Conservation (phyloP, 2,797 vertebrate genomes). For the Yasuhikotakia modesta region DNA sequence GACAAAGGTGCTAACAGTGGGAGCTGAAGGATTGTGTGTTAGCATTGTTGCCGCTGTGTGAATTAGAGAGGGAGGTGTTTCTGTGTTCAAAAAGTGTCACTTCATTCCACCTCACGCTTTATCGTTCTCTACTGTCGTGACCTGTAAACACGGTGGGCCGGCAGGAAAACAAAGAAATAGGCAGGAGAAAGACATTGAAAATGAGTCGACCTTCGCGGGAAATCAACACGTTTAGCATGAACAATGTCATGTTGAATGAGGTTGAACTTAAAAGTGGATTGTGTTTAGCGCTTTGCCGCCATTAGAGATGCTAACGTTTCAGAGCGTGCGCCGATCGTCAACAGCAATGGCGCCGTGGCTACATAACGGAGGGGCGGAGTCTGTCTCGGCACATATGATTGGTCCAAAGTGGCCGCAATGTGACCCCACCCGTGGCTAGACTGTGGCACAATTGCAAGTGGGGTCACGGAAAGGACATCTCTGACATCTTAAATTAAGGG, state of each 20-base stretch:
- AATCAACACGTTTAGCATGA: slow-evolving; percentile 3
- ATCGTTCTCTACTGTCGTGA: slow-evolving; percentile 67
- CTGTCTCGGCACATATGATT: slow-evolving; percentile 60
- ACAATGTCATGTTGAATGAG: slow-evolving; percentile 3
- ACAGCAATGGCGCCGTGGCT: background rate
- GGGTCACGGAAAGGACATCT: slow-evolving; percentile 74
- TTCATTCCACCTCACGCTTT: slow-evolving; percentile 68
- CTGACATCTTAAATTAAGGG: slow-evolving; percentile 67
- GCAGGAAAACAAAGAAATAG: slow-evolving; percentile 64
- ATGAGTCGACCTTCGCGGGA: slow-evolving; percentile 54
- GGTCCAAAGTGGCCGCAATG: slow-evolving; percentile 56
- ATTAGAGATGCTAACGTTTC: slow-evolving; percentile 10
- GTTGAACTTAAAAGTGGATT: background rate
- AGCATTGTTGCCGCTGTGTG: slow-evolving; percentile 73
- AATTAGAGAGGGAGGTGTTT: slow-evolving; percentile 61
- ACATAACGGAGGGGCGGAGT: slow-evolving; percentile 30
- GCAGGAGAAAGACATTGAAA: slow-evolving; percentile 37
- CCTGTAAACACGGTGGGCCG: slow-evolving; percentile 67
- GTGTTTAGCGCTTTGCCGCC: background rate
- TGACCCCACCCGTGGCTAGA: slow-evolving; percentile 62
- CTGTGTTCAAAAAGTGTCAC: slow-evolving; percentile 68
- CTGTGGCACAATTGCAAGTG: slow-evolving; percentile 57
- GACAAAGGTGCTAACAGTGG: slow-evolving; percentile 71
- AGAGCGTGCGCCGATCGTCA: slow-evolving; percentile 4
- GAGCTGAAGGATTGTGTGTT: slow-evolving; percentile 66